Conservation (phyloP, 2,797 vertebrate species). For the Accipiter minullus region DNA sequence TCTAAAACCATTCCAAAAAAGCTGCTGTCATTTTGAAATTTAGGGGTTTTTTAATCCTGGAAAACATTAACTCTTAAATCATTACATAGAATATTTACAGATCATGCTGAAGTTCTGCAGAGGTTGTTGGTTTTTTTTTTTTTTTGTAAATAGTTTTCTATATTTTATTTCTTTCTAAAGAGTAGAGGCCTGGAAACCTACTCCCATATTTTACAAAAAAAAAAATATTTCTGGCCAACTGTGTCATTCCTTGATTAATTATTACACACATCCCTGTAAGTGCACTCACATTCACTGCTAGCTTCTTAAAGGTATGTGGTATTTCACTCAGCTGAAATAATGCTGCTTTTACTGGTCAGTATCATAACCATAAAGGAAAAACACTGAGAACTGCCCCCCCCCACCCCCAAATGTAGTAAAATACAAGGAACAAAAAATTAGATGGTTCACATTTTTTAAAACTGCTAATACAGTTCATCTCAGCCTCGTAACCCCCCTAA, state of each 20-base stretch:
- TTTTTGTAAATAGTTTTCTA: not conserved
- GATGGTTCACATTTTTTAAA: not conserved
- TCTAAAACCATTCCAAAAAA: not conserved
- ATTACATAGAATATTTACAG: not conserved
- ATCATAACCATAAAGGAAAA: not conserved
- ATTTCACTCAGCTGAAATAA: not conserved
- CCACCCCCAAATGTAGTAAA: not conserved
- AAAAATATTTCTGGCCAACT: not conserved
- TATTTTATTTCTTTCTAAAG: not conserved
- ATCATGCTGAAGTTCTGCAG: not conserved
- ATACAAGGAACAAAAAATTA: not conserved
- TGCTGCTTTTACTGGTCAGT: not conserved
- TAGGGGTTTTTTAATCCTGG: rapidly evolving
- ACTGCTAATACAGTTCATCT: not conserved
- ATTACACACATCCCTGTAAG: not conserved
- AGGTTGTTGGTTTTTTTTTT: not conserved
- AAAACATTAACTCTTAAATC: not conserved
- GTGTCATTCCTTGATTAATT: not conserved
- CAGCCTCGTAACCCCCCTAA: not conserved
- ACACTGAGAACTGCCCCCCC: not conserved
- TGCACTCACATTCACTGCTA: not conserved
- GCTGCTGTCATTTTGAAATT: not conserved
- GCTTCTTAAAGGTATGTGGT: not conserved
- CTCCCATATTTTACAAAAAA: not conserved
- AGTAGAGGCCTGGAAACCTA: not conserved